phyloP scores from a whole-genome alignment of 2,888 invertebrate genomes.

The Morpho deidamia region DNA sequence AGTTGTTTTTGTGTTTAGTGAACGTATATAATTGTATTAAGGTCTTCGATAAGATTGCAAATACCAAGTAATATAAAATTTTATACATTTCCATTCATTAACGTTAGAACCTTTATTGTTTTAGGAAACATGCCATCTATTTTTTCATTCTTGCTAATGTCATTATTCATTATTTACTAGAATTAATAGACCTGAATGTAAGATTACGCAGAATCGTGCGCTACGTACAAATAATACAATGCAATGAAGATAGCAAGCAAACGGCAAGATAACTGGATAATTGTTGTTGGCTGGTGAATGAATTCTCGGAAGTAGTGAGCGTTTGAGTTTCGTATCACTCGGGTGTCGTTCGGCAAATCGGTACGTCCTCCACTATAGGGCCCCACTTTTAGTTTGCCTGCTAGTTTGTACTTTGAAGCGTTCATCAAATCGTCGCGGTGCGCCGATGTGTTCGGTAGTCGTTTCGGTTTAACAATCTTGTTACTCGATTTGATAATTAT shows the following conservation, averaged over 20 bases:
- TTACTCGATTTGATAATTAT: background rate
- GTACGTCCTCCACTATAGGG: constrained; percentile 33
- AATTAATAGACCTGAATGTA: constrained; percentile 24
- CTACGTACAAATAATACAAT: constrained; percentile 30
- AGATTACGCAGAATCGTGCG: constrained; percentile 32
- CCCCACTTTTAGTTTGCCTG: constrained; percentile 30
- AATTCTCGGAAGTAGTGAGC: constrained; percentile 62
- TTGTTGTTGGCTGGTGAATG: constrained; percentile 54
- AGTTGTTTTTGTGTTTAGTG: too few species aligned
- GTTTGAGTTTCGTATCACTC: constrained; percentile 47
- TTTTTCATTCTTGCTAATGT: constrained; percentile 7
- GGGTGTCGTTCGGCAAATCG: constrained; percentile 30
- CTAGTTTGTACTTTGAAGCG: constrained; percentile 8
- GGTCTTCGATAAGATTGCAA: too few species aligned
- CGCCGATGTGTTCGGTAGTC: constrained; percentile 8
- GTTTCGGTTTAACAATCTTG: background rate
- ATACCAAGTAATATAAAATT: too few species aligned
- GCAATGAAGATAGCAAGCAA: constrained; percentile 40
- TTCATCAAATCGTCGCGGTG: constrained; percentile 12
- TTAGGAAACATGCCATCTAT: background rate
- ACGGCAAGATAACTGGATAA: constrained; percentile 48
- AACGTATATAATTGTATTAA: too few species aligned
- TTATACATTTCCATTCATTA: too few species aligned
- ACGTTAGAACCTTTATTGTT: too few species aligned
- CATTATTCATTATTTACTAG: constrained; percentile 17